Evolutionary conservation across 2,888 invertebrate species (phyloP).

Genomic region (Plebejus melissa): DNA sequence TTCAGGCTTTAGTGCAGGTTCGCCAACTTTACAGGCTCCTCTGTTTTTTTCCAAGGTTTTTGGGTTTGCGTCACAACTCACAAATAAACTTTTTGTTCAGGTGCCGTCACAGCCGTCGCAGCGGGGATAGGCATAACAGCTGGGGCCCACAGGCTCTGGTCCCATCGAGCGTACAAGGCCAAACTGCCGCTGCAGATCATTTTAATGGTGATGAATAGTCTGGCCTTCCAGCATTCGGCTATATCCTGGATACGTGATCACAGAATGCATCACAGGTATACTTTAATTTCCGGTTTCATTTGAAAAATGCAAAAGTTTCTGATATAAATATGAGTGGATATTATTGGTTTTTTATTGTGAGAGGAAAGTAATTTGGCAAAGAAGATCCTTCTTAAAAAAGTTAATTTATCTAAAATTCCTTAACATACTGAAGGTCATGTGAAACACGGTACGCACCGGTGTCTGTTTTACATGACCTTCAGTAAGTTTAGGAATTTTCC

Average conservation of each 20-base stretch:
- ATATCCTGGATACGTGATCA: slow-evolving; percentile 42
- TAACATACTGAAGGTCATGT: no score
- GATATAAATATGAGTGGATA: slow-evolving; percentile 37
- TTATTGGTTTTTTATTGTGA: slow-evolving; percentile 65
- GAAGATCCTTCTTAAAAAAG: slow-evolving; percentile 79
- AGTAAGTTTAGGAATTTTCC: neutral
- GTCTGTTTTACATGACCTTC: no score
- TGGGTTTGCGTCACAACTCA: no score
- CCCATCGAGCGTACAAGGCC: slow-evolving; percentile 44
- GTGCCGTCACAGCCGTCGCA: slow-evolving; percentile 29
- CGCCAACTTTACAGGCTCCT: no score
- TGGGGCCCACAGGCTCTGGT: slow-evolving; percentile 44
- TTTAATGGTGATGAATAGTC: slow-evolving; percentile 42
- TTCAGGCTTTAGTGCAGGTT: no score
- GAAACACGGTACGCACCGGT: no score
- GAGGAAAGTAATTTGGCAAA: no score
- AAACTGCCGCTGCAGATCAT: slow-evolving; percentile 41
- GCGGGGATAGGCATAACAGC: slow-evolving; percentile 40
- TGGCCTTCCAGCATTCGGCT: slow-evolving; percentile 41
- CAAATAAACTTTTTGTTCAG: slow-evolving; percentile 28
- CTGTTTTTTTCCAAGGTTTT: no score
- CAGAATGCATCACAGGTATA: slow-evolving; percentile 47
- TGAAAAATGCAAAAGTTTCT: neutral
- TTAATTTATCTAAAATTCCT: neutral
- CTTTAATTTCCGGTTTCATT: neutral